Evolutionary conservation across 2,113 vertebrate species (phyloP), one percentile per base, ranked within the genome.

Genomic region (Penelope pileata): DNA sequence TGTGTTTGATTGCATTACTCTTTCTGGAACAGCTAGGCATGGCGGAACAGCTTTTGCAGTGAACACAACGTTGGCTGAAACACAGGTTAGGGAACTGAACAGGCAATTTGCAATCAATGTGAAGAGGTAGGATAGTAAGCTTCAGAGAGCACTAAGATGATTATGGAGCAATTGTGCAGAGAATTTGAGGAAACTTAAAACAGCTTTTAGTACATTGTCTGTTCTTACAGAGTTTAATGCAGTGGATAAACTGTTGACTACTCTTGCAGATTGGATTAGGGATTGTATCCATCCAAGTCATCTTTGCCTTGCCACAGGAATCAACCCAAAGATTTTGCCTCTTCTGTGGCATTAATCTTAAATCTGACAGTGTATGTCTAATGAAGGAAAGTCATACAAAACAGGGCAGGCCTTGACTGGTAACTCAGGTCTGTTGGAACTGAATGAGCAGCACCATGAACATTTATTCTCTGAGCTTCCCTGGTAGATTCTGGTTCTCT

Each of bases 41-140:
- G 79, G 87, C 80, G 91, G 94, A 91, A 87, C 43, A 21, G 29
- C 60, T 93, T 86, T 94, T 91, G 60, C 50, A 75, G 74, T 78
- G 76, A 86, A 76, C 56, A 51, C 16, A 7, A 12, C 23, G 12
- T 87, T 94, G 80, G 64, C 88, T 70, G 40, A 51, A 24, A 22
- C 15, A 22, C 66, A 27, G 50, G 69, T 56, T 64, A 23, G 38
- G 63, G 79, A 91, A 50, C 13, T 66, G 68, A 75, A 42, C 34
- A 83, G 88, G 67, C 84, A 88, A 60, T 75, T 96, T 63, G 54
- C 38, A 84, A 16, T 89, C 70, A 83, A 18, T 43, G 56, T 68
- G 6, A 38, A 27, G 58, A 90, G 69, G 38, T 24, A 80, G 82
- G n/a, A 54, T 72, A 26, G 45, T 53, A 30, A 69, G 90, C 83